These are phyloP conservation scores for Sinocyclocheilus anshuiensis DNA, from an alignment of 2,113 vertebrate genomes.

Conservation along the genomic window DNA sequence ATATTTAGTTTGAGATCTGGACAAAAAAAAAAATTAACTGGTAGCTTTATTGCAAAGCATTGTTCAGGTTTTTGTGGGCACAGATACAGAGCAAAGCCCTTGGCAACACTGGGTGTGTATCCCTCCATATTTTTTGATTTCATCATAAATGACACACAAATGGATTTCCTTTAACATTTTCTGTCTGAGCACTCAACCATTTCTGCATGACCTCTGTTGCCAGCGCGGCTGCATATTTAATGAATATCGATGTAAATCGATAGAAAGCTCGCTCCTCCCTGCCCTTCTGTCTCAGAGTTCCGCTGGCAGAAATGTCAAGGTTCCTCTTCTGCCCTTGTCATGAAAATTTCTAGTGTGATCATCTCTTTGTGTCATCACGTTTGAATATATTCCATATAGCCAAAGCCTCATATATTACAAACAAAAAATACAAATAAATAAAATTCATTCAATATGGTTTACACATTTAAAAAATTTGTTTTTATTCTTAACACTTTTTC, in stretches of 20 bases:
- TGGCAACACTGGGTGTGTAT: constrained; percentile 5
- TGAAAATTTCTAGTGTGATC: constrained; percentile 2
- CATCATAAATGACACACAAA: constrained; percentile 51
- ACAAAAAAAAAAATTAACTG: not conserved
- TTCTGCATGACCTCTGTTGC: constrained; percentile 52
- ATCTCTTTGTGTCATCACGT: not conserved
- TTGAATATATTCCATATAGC: not conserved
- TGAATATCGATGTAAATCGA: constrained; percentile 59
- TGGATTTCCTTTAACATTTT: constrained; percentile 56
- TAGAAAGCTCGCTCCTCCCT: constrained; percentile 41
- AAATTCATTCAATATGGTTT: too few species aligned
- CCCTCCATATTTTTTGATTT: constrained; percentile 34
- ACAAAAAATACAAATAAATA: not conserved
- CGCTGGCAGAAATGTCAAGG: constrained; percentile 51
- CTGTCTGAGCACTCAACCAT: constrained; percentile 41
- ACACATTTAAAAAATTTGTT: too few species aligned
- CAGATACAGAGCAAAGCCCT: constrained; percentile 26
- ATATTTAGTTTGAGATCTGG: not conserved
- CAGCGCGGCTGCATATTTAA: constrained; percentile 60
- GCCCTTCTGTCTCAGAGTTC: constrained; percentile 16
- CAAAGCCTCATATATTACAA: not conserved
- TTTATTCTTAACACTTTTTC: not conserved
- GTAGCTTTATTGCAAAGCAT: not conserved
- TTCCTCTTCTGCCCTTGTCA: constrained; percentile 40
- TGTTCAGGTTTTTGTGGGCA: not conserved